Evolutionary conservation across 2,113 vertebrate genomes (phyloP), one percentile per base, ranked within the genome.

Genomic region (Nettapus auritus): DNA sequence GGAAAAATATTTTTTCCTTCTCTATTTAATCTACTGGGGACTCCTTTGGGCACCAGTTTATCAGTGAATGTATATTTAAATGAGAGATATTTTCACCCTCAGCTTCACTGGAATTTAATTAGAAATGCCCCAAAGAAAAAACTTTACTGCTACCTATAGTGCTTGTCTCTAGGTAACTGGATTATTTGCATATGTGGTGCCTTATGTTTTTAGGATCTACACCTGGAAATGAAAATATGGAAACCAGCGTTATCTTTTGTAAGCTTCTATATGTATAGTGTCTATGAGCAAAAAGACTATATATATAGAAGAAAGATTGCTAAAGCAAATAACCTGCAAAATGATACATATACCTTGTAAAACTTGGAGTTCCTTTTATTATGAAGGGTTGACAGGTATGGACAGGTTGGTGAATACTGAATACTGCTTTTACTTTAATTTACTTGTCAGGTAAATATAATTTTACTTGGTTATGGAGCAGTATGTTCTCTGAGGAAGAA

Each of bases 371-470:
- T 59, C 11, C 38, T 83, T 91, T 95, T 89, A 91, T 92, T 96
- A 48, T 52, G 13, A 76, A 78, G 71, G 7, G 84, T 75, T 96
- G 88, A 88, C 64, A 83, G 46, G 10, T 79, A 40, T 90, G 60
- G 63, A 57, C 57, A 86, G 83, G 48, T 86, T 89, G 81, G 68
- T 94, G 71, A 96, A 90, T 63, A 25, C 46, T 81, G 34, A 89
- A 59, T 86, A 86, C 53, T 69, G 40, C 86, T 89, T 87, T 89
- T 52, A 40, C 71, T 90, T 96, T 88, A n/a, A 34, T 68, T 91
- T 89, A 64, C 87, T 88, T 92, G 81, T 84, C 48, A 79, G 74
- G 28, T 60, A 92, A 52, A 68, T 96, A 78, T 74, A 0, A 77
- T 87, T 93, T 93, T 92, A 81, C 71, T 52, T 82, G 64, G 31